These are phyloP conservation scores for Cerastoderma edule DNA, from an alignment of 2,888 invertebrate genomes.

Conservation along the genomic window DNA sequence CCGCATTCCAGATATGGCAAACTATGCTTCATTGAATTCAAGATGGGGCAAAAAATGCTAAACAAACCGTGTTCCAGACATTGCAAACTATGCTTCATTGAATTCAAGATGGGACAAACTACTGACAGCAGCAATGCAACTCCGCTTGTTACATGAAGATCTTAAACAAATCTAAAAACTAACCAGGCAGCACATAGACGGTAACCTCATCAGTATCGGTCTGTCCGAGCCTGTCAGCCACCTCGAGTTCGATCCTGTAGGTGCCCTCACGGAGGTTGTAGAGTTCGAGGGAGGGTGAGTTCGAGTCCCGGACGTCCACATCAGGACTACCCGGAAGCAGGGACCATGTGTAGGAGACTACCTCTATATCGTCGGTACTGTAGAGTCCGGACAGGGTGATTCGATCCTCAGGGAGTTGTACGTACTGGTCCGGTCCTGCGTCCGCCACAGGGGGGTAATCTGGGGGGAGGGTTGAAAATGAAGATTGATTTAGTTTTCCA, in stretches of 20 bases:
- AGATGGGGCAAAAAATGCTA: too few relatives aligned
- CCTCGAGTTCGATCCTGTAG: conserved; percentile 40
- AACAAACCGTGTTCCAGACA: too few relatives aligned
- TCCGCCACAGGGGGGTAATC: conserved; percentile 84
- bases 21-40: too few relatives aligned
- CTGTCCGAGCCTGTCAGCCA: conserved; percentile 29
- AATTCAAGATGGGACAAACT: too few relatives aligned
- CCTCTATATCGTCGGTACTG: conserved; percentile 92
- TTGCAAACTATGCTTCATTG: too few relatives aligned
- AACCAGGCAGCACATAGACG: conserved; percentile 39
- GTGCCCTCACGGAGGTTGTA: conserved; percentile 31
- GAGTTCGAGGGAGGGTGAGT: conserved; percentile 24
- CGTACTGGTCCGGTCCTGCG: conserved; percentile 87
- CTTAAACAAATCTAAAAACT: too few relatives aligned
- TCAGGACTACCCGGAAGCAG: conserved; percentile 85
- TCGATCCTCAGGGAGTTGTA: conserved; percentile 93
- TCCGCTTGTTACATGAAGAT: too few relatives aligned
- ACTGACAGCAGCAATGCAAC: too few relatives aligned
- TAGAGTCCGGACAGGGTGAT: conserved; percentile 90
- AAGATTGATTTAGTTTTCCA: too few relatives aligned
- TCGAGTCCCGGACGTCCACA: conserved; percentile 16
- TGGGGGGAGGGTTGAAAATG: too few relatives aligned
- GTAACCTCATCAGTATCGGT: conserved; percentile 32
- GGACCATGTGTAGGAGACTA: conserved; percentile 91
- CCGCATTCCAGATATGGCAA: too few relatives aligned